Percentiles rank a stretch among this genome's conserved stretches.
phyloP scores from a whole-genome alignment of 2,113 vertebrate species.

The Larimichthys polyactis region DNA sequence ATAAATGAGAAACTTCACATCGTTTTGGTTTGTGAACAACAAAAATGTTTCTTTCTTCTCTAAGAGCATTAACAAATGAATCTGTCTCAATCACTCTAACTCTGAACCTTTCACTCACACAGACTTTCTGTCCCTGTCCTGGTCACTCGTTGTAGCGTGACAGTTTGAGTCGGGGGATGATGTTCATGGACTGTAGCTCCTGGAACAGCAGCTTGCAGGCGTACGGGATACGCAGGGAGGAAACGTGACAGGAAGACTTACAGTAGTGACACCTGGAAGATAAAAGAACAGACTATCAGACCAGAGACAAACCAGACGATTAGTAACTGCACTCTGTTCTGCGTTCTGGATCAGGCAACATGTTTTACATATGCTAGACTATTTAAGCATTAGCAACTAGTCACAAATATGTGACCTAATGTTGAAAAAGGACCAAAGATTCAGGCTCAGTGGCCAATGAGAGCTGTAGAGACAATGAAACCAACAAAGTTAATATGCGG shows the following conservation, averaged over 20 bases:
- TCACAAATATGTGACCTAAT: background rate
- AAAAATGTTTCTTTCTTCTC: conserved; percentile 19
- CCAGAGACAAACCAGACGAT: background rate
- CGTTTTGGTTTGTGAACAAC: conserved; percentile 33
- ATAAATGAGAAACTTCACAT: conserved; percentile 33
- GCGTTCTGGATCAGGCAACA: background rate
- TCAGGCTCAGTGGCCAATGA: background rate
- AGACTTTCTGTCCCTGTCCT: conserved; percentile 12
- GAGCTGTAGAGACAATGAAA: background rate
- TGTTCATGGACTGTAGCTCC: conserved; percentile 99
- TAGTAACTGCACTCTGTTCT: background rate
- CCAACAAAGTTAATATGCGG: background rate
- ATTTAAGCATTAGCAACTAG: too few relatives aligned
- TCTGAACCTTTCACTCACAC: conserved; percentile 47
- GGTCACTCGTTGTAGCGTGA: conserved; percentile 94
- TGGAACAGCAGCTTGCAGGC: conserved; percentile 99
- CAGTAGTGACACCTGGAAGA: conserved; percentile 96
- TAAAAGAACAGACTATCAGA: conserved; percentile 23
- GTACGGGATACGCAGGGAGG: conserved; percentile 95
- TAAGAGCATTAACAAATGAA: background rate
- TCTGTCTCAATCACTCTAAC: background rate
- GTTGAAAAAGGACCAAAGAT: background rate
- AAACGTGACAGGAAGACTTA: conserved; percentile 96
- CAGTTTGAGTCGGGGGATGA: conserved; percentile 95
- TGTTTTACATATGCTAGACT: background rate